phyloP scores from a whole-genome alignment of 1,140 invertebrate species.

The Pseudoatta argentina region DNA sequence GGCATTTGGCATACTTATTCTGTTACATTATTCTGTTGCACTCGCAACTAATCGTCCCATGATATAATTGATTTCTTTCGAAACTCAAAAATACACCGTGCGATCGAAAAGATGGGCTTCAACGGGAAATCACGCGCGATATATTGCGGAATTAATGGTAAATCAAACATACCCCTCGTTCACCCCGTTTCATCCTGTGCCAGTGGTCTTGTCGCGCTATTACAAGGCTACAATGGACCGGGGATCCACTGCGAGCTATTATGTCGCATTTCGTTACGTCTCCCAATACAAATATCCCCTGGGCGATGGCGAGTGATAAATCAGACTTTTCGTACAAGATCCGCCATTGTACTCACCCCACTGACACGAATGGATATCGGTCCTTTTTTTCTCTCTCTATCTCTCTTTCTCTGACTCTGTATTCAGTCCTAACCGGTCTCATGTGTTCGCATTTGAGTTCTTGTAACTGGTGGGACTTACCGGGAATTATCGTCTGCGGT shows the following conservation, averaged over 20 bases:
- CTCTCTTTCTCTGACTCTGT: slow-evolving; percentile 54
- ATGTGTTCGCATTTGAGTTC: slow-evolving; percentile 71
- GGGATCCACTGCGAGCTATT: slow-evolving; percentile 84
- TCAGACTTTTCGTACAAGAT: slow-evolving; percentile 85
- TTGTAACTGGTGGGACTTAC: slow-evolving; percentile 65
- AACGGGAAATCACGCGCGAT: slow-evolving; percentile 59
- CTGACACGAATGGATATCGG: slow-evolving; percentile 78
- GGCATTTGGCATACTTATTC: too few relatives aligned
- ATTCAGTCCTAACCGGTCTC: slow-evolving; percentile 73
- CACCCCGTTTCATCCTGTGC: slow-evolving; percentile 71
- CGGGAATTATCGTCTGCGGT: slow-evolving; percentile 71
- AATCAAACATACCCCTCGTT: slow-evolving; percentile 80
- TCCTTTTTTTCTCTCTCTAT: slow-evolving; percentile 68
- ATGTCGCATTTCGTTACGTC: slow-evolving; percentile 86
- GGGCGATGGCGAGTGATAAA: slow-evolving; percentile 84
- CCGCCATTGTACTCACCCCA: slow-evolving; percentile 84
- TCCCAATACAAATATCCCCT: slow-evolving; percentile 84
- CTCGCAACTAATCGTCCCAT: background rate
- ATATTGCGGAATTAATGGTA: slow-evolving; percentile 83
- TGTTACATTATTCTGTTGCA: background rate
- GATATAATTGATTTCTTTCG: slow-evolving; percentile 26
- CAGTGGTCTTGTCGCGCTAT: slow-evolving; percentile 85
- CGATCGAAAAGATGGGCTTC: slow-evolving; percentile 10
- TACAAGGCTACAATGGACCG: slow-evolving; percentile 85
- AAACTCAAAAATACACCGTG: slow-evolving; percentile 13